Evolutionary conservation across 2,888 invertebrate species (phyloP).

Genomic region (Calameuta filiformis): DNA sequence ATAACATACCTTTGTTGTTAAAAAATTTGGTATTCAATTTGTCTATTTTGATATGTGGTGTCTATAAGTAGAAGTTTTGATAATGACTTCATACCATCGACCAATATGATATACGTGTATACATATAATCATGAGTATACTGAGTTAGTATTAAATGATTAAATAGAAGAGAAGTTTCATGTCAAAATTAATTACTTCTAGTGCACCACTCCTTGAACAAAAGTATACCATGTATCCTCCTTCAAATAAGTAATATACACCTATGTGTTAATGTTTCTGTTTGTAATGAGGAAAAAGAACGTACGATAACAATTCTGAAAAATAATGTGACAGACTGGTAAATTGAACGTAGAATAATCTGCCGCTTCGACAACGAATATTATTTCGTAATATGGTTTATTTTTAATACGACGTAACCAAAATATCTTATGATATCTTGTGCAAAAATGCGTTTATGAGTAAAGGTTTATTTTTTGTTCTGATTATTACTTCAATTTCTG

Average conservation of each 20-base stretch:
- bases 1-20: constrained; percentile 34
- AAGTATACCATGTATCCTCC: background rate
- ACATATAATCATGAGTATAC: no score
- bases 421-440: no score
- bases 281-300: background rate
- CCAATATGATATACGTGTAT: no score
- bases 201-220: background rate
- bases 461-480: background rate
- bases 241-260: background rate
- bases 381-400: background rate
- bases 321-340: background rate
- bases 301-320: background rate
- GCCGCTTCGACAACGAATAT: background rate
- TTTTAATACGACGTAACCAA: no score
- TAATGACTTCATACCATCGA: background rate
- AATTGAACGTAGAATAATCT: background rate
- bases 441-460: no score
- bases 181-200: background rate
- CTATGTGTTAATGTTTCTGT: background rate
- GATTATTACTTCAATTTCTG: background rate
- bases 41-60: background rate
- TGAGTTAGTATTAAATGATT: no score
- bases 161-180: no score
- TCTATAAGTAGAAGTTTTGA: background rate
- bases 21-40: background rate